These are phyloP conservation scores for Lepidurus arcticus DNA, from an alignment of 1,140 invertebrate genomes.

Conservation along the genomic window DNA sequence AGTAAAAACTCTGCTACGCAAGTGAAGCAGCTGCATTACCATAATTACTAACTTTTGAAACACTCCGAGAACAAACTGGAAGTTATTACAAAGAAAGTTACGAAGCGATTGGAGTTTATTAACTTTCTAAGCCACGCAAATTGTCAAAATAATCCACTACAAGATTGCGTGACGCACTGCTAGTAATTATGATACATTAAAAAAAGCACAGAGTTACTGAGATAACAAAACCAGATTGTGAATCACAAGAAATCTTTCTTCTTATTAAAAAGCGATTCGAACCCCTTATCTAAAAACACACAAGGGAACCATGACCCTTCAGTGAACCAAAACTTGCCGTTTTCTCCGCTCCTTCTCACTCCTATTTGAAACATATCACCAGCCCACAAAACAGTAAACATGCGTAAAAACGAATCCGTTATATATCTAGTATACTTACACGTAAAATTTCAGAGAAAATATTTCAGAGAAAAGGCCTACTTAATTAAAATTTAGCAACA, in stretches of 20 bases:
- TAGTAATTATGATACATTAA: background rate
- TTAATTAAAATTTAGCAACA: conserved; percentile 7
- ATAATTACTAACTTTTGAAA: too few relatives aligned
- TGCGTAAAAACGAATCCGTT: background rate
- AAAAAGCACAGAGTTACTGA: background rate
- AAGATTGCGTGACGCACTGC: background rate
- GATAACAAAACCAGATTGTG: background rate
- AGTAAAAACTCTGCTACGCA: too few relatives aligned
- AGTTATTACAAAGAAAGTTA: too few relatives aligned
- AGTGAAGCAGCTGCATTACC: too few relatives aligned
- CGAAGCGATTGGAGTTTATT: too few relatives aligned
- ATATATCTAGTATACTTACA: background rate
- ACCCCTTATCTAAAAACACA: background rate
- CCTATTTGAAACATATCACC: background rate
- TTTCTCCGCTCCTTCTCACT: background rate
- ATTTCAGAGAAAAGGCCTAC: background rate
- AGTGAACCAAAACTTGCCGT: background rate
- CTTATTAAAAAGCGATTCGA: background rate
- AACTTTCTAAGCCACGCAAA: background rate
- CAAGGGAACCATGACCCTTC: conserved; percentile 17
- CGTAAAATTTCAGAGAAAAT: background rate
- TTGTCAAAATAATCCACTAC: background rate
- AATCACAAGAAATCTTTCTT: background rate
- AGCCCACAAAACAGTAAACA: background rate
- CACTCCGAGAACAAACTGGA: too few relatives aligned